Percentiles rank a stretch among this genome's conserved stretches.
Conservation (phyloP, 2,888 invertebrate genomes). For the Lochmaea capreae region DNA sequence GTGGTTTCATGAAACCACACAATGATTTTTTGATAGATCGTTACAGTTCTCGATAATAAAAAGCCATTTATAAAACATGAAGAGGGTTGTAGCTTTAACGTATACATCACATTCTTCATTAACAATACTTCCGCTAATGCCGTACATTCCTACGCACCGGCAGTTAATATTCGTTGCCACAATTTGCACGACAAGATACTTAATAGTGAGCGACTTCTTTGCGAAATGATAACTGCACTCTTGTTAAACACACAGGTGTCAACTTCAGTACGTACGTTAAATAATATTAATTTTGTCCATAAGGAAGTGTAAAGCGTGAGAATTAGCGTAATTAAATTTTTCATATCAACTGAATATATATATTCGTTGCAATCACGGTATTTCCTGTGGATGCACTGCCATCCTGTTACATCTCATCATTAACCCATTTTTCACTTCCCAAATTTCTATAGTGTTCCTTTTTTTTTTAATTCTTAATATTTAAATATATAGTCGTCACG, state of each 20-base stretch:
- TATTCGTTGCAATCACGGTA: conserved; percentile 26
- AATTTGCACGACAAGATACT: conserved; percentile 29
- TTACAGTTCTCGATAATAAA: neutral
- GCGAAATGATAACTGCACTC: conserved; percentile 45
- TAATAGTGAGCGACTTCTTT: conserved; percentile 25
- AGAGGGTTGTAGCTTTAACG: conserved; percentile 12
- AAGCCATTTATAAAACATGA: conserved; percentile 23
- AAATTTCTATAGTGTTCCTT: conserved; percentile 2
- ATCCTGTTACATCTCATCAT: conserved; percentile 28
- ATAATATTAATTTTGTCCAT: conserved; percentile 46
- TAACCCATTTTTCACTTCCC: conserved; percentile 19
- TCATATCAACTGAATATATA: conserved; percentile 31
- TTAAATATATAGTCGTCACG: neutral
- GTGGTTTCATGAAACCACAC: no score
- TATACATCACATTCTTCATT: conserved; percentile 20
- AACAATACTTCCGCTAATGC: conserved; percentile 29
- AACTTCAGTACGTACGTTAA: conserved; percentile 41
- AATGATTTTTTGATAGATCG: neutral
- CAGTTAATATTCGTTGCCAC: conserved; percentile 32
- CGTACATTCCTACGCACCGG: conserved; percentile 29
- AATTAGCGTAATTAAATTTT: conserved; percentile 49
- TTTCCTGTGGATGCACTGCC: conserved; percentile 35
- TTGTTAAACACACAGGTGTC: conserved; percentile 46
- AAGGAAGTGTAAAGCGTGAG: conserved; percentile 50
- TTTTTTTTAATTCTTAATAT: neutral